phyloP scores from a whole-genome alignment of 2,113 vertebrate species.

The Manacus vitellinus region DNA sequence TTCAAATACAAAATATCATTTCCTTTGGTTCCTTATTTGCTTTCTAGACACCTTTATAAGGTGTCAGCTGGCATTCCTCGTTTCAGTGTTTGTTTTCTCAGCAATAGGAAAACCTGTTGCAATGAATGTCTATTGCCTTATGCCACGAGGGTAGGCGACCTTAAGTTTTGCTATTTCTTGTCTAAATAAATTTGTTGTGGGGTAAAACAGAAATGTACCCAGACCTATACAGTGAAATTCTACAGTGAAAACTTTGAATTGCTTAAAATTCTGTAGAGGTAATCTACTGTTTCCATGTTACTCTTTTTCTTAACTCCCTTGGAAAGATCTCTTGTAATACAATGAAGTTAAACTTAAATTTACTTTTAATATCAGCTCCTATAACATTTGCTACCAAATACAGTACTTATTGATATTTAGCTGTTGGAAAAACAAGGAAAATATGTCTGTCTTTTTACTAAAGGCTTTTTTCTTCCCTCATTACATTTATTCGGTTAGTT shows the following conservation, averaged over 20 bases:
- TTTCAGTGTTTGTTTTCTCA: background rate
- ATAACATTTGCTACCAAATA: background rate
- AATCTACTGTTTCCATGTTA: background rate
- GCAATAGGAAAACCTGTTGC: background rate
- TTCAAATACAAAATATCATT: background rate
- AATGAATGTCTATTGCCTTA: background rate
- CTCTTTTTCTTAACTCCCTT: background rate
- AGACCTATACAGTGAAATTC: background rate
- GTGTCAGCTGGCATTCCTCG: background rate
- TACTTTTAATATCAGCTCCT: background rate
- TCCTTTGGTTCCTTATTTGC: background rate
- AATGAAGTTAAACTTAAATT: background rate
- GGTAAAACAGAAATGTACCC: background rate
- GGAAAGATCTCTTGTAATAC: background rate
- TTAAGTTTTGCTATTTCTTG: background rate
- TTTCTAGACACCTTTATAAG: background rate
- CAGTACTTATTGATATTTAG: background rate
- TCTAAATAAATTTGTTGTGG: background rate
- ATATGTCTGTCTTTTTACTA: accelerated
- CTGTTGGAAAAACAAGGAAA: background rate
- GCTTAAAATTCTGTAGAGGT: background rate
- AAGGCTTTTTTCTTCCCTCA: background rate
- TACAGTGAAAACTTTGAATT: background rate
- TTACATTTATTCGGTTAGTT: background rate
- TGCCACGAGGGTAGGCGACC: background rate